Evolutionary conservation across 2,113 vertebrate species (phyloP), one percentile per base, ranked within the genome.

Genomic region (Sitta europaea): DNA sequence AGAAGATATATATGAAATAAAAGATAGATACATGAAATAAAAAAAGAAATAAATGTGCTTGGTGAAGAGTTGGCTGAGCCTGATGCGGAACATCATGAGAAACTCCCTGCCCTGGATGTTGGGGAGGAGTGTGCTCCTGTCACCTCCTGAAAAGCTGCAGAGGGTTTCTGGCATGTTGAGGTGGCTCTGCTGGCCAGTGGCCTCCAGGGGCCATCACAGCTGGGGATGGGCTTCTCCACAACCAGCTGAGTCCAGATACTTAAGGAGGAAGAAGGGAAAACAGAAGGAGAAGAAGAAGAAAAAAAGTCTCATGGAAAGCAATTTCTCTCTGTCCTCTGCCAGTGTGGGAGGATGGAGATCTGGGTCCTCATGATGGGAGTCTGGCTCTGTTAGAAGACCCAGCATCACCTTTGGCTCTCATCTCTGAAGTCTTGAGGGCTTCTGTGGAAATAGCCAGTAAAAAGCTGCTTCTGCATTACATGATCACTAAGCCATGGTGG

Each of bases 11-110:
- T n/a, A n/a, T n/a, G n/a, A n/a, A n/a, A n/a, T n/a, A n/a, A n/a
- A n/a, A n/a, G n/a, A n/a, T n/a, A n/a, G n/a, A n/a, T n/a, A n/a
- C n/a, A n/a, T n/a, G n/a, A n/a, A n/a, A n/a, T n/a, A n/a, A n/a
- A n/a, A 79, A 95, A 81, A 87, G 76, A 71, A 94, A 82, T 86
- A 93, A 95, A 92, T 90, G 80, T 1, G 14, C 78, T 48, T 57
- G 15, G 66, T 48, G 31, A 79, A 27, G 88, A 79, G 90, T 28
- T 1, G 1, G 36, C 66, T 85, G 1, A 78, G 65, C 6, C 2
- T 78, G 78, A 51, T 58, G 74, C 23, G 72, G n/a, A 42, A 2
- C 1, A 3, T 70, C 55, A n/a, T 4, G 61, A 54, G 72, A 29
- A 63, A 3, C 48, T 50, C 59, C 77, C 29, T 66, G 19, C 38